phyloP scores from a whole-genome alignment of 2,113 vertebrate genomes.

The Taxidea taxus region DNA sequence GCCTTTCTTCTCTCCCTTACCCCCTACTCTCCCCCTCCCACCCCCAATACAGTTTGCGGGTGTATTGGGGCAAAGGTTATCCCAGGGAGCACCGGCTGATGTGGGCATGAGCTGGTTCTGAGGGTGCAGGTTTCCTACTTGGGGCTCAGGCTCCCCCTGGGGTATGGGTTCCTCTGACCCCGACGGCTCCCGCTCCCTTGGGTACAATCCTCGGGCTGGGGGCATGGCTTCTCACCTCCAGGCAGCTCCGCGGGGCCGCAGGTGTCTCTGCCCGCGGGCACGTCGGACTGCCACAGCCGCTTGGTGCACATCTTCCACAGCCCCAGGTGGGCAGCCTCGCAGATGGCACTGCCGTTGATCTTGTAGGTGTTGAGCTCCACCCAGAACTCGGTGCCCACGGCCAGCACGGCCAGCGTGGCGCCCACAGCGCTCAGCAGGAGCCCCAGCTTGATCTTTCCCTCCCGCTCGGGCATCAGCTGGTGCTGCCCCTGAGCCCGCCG shows the following conservation, averaged over 20 bases:
- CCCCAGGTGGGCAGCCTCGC: slow-evolving; percentile 87
- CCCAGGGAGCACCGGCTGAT: background rate
- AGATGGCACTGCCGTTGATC: slow-evolving; percentile 86
- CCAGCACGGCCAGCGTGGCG: slow-evolving; percentile 87
- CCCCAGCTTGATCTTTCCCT: slow-evolving; percentile 85
- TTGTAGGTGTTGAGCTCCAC: slow-evolving; percentile 89
- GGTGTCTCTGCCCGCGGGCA: slow-evolving; percentile 85
- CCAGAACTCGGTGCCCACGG: slow-evolving; percentile 94
- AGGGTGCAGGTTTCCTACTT: background rate
- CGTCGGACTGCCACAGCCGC: slow-evolving; percentile 87
- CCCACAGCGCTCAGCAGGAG: slow-evolving; percentile 88
- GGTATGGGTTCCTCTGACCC: background rate
- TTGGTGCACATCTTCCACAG: slow-evolving; percentile 92
- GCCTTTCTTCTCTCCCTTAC: too few relatives aligned
- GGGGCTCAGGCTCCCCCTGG: background rate
- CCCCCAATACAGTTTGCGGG: background rate
- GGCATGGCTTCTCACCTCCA: slow-evolving; percentile 84
- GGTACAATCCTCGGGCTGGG: background rate
- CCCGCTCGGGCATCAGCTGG: slow-evolving; percentile 83
- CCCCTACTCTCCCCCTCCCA: background rate
- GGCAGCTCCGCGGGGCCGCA: slow-evolving; percentile 90
- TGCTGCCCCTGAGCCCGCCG: slow-evolving; percentile 69
- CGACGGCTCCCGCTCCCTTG: background rate
- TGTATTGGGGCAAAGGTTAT: background rate
- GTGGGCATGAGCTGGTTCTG: background rate